Conservation (phyloP, 2,113 vertebrate species). For the Heterotilapia buettikoferi region DNA sequence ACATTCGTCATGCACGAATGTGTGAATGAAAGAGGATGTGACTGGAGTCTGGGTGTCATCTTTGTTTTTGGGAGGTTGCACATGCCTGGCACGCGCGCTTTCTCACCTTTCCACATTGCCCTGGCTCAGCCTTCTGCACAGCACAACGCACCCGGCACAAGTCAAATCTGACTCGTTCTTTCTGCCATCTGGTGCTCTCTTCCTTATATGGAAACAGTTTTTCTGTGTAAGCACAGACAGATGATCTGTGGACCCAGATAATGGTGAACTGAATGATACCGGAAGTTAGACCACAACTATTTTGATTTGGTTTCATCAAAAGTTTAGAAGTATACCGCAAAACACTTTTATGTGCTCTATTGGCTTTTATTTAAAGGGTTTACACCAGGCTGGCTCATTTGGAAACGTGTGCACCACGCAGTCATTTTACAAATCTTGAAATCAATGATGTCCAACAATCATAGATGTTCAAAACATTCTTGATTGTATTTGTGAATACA, state of each 20-base stretch:
- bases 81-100: background rate
- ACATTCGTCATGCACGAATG: background rate
- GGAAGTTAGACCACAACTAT: background rate
- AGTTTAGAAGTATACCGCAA: background rate
- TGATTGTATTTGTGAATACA: background rate
- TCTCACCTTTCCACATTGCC: background rate
- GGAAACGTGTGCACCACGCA: background rate
- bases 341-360: background rate
- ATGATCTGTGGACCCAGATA: background rate
- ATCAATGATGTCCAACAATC: background rate
- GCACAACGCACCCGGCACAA: background rate
- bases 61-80: background rate
- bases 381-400: background rate
- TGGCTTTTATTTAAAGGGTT: background rate
- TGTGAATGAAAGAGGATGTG: background rate
- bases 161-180: background rate
- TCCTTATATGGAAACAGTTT: background rate
- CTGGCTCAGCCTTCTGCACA: background rate
- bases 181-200: conserved; percentile 28
- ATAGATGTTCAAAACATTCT: background rate
- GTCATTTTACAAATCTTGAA: background rate
- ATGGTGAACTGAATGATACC: background rate
- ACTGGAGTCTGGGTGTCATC: background rate
- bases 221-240: background rate
- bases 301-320: background rate